Evolutionary conservation across 2,888 invertebrate genomes (phyloP), one percentile per base, ranked within the genome.

Genomic region (Galerucella calmariensis): DNA sequence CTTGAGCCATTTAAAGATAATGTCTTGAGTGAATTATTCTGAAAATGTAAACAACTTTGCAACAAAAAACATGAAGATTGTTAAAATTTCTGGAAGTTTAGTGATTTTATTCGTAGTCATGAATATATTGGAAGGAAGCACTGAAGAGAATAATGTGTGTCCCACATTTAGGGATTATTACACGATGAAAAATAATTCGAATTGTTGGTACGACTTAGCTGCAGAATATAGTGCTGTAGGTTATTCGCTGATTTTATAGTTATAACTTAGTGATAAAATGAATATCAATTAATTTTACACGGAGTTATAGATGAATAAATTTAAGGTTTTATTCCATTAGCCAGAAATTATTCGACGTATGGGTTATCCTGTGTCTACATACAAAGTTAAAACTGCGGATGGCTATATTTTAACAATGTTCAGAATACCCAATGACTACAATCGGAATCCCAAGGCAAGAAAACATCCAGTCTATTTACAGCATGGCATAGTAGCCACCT

Each of bases 351-450:
- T 89, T 65, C 79, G 79, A 69, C 80, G 83, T 69, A 85, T 88
- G 79, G 89, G 89, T 73, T 89, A 89, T 79, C 85, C 86, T 44
- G 83, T 88, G 0, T 85, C 87, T 75, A 88, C 84, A 14, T 88
- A 89, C 80, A 85, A 87, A 72, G 84, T 89, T 66, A 86, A 85
- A 83, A 89, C 90, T 4, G 83, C 85, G 75, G 89, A 90, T 84
- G 88, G 87, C 2, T 89, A 88, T 81, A 86, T 89, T 53, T 79
- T 90, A 62, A 88, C 88, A 8, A 78, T 89, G 67, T 89, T 88
- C 78, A 82, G 89, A 75, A 88, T 89, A 66, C 84, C 87, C 8
- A 83, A 82, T 70, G 73, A 80, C 46, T 77, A 80, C 46, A 24
- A 53, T 14, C 76, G 73, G 4, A 82, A 82, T 78, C 81, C 82